Evolutionary conservation across 2,888 invertebrate species (phyloP).

Genomic region (Therioaphis trifolii): DNA sequence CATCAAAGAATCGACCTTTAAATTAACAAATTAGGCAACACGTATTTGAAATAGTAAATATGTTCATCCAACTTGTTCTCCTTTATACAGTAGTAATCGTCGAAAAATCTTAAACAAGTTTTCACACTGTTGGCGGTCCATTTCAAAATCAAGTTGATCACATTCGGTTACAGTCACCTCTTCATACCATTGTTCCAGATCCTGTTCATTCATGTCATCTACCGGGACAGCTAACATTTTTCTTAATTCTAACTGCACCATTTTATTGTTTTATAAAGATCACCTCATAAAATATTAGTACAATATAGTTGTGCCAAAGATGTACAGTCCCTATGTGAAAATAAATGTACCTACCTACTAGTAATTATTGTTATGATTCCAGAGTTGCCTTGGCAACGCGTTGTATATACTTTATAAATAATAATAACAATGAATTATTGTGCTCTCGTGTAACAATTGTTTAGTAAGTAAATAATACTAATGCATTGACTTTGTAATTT

Average conservation of each 20-base stretch:
- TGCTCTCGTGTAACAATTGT: no score
- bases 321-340: no score
- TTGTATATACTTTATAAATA: no score
- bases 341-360: no score
- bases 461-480: no score
- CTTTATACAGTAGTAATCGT: constrained; percentile 77
- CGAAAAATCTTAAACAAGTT: constrained; percentile 74
- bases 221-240: constrained; percentile 73
- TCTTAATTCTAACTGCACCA: constrained; percentile 73
- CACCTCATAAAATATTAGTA: not conserved
- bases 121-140: constrained; percentile 63
- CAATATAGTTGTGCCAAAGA: not conserved
- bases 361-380: constrained; percentile 38
- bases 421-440: no score
- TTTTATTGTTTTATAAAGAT: constrained; percentile 32
- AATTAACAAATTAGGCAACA: constrained; percentile 51
- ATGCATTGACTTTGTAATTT: no score
- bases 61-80: constrained; percentile 74
- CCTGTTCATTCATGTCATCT: constrained; percentile 72
- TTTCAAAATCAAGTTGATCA: constrained; percentile 72
- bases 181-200: constrained; percentile 76
- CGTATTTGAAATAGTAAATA: constrained; percentile 24
- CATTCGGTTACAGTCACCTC: constrained; percentile 73
- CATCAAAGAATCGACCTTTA: constrained; percentile 71
- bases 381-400: constrained; percentile 38